Conservation (phyloP, 2,113 vertebrate species). For the Origma solitaria region DNA sequence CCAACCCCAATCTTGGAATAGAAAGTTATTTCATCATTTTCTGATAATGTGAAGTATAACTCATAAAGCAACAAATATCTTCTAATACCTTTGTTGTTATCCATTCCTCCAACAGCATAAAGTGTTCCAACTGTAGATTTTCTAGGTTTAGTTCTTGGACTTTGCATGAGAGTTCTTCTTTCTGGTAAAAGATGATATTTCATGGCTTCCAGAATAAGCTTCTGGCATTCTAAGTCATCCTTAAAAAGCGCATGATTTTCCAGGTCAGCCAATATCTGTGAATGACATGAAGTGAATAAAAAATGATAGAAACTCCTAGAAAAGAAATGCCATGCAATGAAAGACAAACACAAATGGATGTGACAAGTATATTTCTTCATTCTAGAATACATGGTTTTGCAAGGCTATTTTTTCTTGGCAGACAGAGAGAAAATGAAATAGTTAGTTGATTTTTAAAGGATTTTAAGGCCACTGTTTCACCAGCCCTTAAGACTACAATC, state of each 20-base stretch:
- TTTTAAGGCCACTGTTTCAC: neutral
- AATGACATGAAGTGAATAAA: slow-evolving; percentile 34
- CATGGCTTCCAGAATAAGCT: slow-evolving; percentile 83
- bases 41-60: neutral
- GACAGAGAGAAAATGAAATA: neutral
- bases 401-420: neutral
- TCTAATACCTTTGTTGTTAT: slow-evolving; percentile 80
- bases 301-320: neutral
- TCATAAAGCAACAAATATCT: neutral
- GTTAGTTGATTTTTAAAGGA: neutral
- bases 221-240: slow-evolving; percentile 81
- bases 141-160: slow-evolving; percentile 79
- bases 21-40: neutral
- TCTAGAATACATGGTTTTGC: neutral
- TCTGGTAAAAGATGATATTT: slow-evolving; percentile 82
- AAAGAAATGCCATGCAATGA: neutral
- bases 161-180: slow-evolving; percentile 82
- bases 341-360: neutral
- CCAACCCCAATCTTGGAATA: neutral
- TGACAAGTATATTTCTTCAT: neutral
- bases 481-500: neutral
- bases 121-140: slow-evolving; percentile 81
- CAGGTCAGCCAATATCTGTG: slow-evolving; percentile 79
- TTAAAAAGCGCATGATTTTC: slow-evolving; percentile 82
- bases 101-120: slow-evolving; percentile 82